Percentiles rank a stretch among this genome's conserved stretches.
Evolutionary conservation across 2,113 vertebrate genomes (phyloP).

Genomic region (Callocephalon fimbriatum): DNA sequence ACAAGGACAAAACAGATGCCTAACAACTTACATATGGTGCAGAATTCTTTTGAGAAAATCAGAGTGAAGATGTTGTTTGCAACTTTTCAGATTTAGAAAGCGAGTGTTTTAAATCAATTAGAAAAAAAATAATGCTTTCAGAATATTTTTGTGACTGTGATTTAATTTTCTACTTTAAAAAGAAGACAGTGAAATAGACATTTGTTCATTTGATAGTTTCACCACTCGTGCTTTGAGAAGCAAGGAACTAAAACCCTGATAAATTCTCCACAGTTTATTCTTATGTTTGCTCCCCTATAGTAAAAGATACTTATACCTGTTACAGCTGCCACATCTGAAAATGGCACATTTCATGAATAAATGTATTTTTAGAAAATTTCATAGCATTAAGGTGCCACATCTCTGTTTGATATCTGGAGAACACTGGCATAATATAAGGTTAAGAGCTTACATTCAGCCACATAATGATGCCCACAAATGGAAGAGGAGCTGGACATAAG

Average conservation of each 20-base stretch:
- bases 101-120: slow-evolving; percentile 7
- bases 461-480: background rate
- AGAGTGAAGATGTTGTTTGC: slow-evolving; percentile 40
- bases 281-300: background rate
- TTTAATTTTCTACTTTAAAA: slow-evolving; percentile 17
- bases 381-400: background rate
- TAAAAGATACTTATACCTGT: background rate
- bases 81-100: slow-evolving; percentile 52
- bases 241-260: background rate
- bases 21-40: slow-evolving; percentile 62
- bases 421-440: background rate
- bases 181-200: background rate
- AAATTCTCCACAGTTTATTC: background rate
- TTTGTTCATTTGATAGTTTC: background rate
- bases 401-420: background rate
- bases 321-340: background rate
- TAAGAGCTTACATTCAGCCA: background rate
- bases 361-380: background rate
- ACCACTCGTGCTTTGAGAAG: background rate
- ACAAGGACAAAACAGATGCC: slow-evolving; percentile 65
- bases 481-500: background rate
- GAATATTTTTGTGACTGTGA: slow-evolving; percentile 37
- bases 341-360: background rate
- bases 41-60: slow-evolving; percentile 45
- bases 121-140: background rate